A percentile compares a stretch with the other conserved stretches of the same genome.
Evolutionary conservation across 2,113 vertebrate genomes (phyloP).

Genomic region (Chloebia gouldiae): DNA sequence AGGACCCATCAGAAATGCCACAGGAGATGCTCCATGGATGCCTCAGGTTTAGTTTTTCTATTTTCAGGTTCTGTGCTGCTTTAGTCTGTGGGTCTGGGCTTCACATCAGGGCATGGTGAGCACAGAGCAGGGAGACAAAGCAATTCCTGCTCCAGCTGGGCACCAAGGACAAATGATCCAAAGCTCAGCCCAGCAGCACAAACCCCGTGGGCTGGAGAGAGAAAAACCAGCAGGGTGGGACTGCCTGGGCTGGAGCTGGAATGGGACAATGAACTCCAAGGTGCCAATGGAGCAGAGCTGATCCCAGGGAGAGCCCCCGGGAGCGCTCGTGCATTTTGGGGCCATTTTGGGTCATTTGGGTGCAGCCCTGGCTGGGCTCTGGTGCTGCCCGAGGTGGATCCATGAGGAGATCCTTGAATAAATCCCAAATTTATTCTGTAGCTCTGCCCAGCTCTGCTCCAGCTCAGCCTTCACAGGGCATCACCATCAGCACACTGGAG

Average conservation of each 20-base stretch:
- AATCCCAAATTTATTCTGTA: background rate
- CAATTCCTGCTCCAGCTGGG: background rate
- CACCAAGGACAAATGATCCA: background rate
- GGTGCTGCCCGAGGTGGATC: background rate
- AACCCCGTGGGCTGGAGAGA: background rate
- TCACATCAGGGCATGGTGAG: background rate
- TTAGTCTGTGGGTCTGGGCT: background rate
- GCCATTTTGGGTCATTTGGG: no score
- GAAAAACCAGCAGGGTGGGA: no score
- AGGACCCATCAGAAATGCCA: background rate
- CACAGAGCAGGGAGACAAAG: background rate
- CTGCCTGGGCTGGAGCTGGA: no score
- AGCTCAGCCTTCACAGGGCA: rapidly evolving
- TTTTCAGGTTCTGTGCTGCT: background rate
- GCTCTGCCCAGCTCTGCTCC: background rate
- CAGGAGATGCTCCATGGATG: background rate
- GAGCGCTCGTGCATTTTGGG: no score
- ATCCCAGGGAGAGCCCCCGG: no score
- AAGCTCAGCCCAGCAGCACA: background rate
- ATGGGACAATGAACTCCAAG: no score
- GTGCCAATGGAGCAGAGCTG: no score
- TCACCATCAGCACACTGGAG: background rate
- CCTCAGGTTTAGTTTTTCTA: background rate
- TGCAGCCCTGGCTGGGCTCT: no score
- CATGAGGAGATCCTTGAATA: background rate